Evolutionary conservation across 2,113 vertebrate genomes (phyloP).

Genomic region (Sinocyclocheilus grahami): DNA sequence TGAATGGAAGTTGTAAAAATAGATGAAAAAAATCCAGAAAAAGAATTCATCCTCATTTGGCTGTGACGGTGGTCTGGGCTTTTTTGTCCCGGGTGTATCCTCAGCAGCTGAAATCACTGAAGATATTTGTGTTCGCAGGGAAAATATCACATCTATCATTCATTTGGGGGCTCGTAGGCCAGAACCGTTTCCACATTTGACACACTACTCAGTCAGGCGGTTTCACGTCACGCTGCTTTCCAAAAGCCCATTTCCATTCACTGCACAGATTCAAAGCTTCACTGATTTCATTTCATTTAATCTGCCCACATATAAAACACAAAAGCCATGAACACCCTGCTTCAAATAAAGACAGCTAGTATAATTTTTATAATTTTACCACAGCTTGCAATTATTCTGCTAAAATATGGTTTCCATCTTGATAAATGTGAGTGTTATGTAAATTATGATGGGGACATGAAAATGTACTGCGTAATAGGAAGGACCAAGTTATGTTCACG

Average conservation of each 20-base stretch:
- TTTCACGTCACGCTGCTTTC: slow-evolving; percentile 24
- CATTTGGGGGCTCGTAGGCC: slow-evolving; percentile 40
- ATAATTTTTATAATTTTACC: too few species aligned
- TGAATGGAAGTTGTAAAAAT: slow-evolving; percentile 66
- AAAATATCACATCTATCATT: slow-evolving; percentile 66
- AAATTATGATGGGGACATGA: too few species aligned
- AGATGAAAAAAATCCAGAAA: slow-evolving; percentile 60
- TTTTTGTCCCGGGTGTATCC: slow-evolving; percentile 54
- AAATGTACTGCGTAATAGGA: too few species aligned
- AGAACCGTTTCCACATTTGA: slow-evolving; percentile 50
- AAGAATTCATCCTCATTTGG: slow-evolving; percentile 51
- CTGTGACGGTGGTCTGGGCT: slow-evolving; percentile 60
- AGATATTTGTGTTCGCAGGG: slow-evolving; percentile 65
- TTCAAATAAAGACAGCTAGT: neutral
- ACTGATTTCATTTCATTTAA: slow-evolving; percentile 36
- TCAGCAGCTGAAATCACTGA: slow-evolving; percentile 69
- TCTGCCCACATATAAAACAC: neutral
- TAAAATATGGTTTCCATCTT: too few species aligned
- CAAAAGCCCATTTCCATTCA: slow-evolving; percentile 21
- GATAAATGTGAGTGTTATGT: too few species aligned
- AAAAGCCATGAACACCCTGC: neutral
- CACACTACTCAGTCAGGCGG: slow-evolving; percentile 31
- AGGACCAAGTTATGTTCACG: neutral
- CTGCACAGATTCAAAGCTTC: slow-evolving; percentile 24
- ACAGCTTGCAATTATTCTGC: too few species aligned